These are phyloP conservation scores for Sesamia nonagrioides DNA, from an alignment of 1,140 invertebrate genomes.

Conservation along the genomic window DNA sequence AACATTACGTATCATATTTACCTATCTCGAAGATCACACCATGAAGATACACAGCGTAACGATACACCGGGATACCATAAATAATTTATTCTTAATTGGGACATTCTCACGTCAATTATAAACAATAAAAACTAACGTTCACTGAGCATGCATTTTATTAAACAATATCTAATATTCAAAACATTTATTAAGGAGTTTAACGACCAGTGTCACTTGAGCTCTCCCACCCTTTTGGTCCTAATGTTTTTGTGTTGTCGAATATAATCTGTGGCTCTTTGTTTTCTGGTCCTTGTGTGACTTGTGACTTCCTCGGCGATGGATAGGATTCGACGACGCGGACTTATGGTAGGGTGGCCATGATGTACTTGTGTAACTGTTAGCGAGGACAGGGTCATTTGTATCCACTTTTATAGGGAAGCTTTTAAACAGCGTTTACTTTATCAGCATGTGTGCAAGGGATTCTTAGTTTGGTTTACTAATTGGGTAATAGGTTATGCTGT, in stretches of 20 bases:
- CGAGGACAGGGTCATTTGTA: conserved; percentile 21
- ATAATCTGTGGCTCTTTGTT: conserved; percentile 13
- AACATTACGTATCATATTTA: no score
- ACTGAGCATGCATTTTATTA: conserved; percentile 44
- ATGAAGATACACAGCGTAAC: conserved; percentile 25
- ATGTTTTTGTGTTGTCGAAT: conserved; percentile 1
- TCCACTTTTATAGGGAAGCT: background rate
- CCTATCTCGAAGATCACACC: background rate
- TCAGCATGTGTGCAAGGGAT: background rate
- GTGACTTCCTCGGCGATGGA: conserved; percentile 42
- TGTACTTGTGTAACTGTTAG: conserved; percentile 13
- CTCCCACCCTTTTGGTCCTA: background rate
- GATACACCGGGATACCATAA: conserved; percentile 19
- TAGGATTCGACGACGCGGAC: conserved; percentile 11
- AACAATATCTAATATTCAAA: conserved; percentile 48
- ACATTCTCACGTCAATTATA: conserved; percentile 53
- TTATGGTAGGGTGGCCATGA: conserved; percentile 31
- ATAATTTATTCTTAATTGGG: conserved; percentile 49
- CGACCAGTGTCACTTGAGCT: conserved; percentile 12
- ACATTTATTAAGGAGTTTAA: conserved; percentile 5
- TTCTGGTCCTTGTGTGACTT: conserved; percentile 21
- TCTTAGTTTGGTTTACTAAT: background rate
- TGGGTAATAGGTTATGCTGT: background rate
- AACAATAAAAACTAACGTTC: conserved; percentile 35
- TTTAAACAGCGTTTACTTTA: background rate